Conservation (phyloP, 2,113 vertebrate genomes). For the Gobius niger region DNA sequence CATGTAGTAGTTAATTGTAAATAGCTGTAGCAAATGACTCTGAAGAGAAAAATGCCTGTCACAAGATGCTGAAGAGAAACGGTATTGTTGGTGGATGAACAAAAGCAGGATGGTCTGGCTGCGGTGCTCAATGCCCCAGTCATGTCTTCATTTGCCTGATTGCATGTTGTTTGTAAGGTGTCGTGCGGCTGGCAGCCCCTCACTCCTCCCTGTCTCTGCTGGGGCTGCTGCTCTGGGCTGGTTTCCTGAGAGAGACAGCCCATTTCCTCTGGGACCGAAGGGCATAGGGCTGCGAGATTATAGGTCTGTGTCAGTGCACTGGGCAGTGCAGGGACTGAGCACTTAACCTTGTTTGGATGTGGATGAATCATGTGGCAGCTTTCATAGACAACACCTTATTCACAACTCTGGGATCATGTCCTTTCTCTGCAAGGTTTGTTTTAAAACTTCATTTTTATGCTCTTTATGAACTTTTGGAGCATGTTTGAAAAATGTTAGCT, state of each 20-base stretch:
- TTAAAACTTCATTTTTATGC: constrained; percentile 1
- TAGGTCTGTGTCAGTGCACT: constrained; percentile 35
- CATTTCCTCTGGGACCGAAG: constrained; percentile 63
- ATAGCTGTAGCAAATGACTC: constrained; percentile 10
- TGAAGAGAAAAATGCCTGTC: not conserved
- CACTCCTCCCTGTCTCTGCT: constrained; percentile 12
- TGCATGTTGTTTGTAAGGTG: constrained; percentile 67
- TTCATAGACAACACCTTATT: constrained; percentile 13
- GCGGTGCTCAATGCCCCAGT: constrained; percentile 14
- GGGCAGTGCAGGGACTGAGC: constrained; percentile 24
- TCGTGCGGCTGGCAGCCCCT: constrained; percentile 53
- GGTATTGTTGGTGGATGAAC: not conserved
- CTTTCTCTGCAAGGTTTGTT: constrained; percentile 51
- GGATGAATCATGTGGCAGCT: constrained; percentile 26
- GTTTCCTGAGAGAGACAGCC: constrained; percentile 60
- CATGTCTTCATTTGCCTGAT: constrained; percentile 53
- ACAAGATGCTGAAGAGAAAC: constrained; percentile 11
- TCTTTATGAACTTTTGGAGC: not conserved
- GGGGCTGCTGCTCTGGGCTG: constrained; percentile 34
- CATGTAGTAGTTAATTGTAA: not conserved
- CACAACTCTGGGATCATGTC: constrained; percentile 27
- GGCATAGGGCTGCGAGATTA: constrained; percentile 39
- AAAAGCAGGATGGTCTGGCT: constrained; percentile 1
- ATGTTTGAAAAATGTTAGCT: not conserved
- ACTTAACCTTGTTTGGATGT: constrained; percentile 23